phyloP scores from a whole-genome alignment of 2,888 invertebrate genomes.

The Heliconius ethilla region DNA sequence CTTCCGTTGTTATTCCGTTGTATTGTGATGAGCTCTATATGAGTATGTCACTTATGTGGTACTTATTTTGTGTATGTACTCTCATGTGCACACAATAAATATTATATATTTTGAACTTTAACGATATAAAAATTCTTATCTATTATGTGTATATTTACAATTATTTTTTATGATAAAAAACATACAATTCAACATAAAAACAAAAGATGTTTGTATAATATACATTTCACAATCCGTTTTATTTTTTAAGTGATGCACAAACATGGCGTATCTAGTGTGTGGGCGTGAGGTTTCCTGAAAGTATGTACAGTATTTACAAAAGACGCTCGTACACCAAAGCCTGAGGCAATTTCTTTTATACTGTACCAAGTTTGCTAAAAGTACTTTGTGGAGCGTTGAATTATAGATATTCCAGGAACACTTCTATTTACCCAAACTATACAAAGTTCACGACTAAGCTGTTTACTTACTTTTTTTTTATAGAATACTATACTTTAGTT shows the following conservation, averaged over 20 bases:
- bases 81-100: neutral
- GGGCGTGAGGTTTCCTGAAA: slow-evolving; percentile 21
- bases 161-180: neutral
- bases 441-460: neutral
- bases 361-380: slow-evolving; percentile 29
- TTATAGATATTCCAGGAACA: slow-evolving; percentile 3
- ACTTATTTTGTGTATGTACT: too few species aligned
- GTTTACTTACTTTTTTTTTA: neutral
- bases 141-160: neutral
- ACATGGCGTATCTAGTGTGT: slow-evolving; percentile 17
- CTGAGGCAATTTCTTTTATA: slow-evolving; percentile 23
- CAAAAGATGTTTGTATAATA: neutral
- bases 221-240: slow-evolving; percentile 13
- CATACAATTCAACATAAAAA: neutral
- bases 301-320: slow-evolving; percentile 32
- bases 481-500: neutral
- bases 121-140: neutral
- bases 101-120: neutral
- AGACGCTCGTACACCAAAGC: slow-evolving; percentile 27
- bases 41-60: slow-evolving; percentile 1
- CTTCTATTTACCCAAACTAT: neutral
- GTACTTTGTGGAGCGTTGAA: slow-evolving; percentile 11
- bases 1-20: slow-evolving; percentile 13
- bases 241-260: slow-evolving; percentile 2
- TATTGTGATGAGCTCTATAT: slow-evolving; percentile 10